Evolutionary conservation across 1,140 invertebrate genomes (phyloP), one percentile per base, ranked within the genome.

Genomic region (Pygmarrhopalites habei): DNA sequence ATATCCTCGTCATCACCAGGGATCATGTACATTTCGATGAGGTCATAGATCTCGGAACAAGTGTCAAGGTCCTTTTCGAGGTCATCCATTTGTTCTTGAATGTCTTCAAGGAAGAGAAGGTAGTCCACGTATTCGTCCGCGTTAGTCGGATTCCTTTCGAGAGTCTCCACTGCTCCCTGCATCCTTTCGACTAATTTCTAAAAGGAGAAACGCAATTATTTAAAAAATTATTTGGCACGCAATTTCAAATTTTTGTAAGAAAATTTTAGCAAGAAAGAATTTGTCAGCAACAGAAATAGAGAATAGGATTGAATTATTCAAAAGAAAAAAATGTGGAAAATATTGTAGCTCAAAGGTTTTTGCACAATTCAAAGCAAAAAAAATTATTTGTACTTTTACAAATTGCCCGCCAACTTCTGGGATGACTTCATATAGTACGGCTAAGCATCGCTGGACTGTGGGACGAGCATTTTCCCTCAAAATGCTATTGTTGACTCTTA

Each of bases 381-480:
- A n/a, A n/a, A n/a, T n/a, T n/a, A n/a, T n/a, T n/a, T n/a, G n/a
- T n/a, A n/a, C n/a, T n/a, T n/a, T 78, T 0, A 87, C 82, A 73
- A 82, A 81, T 23, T 74, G 75, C 67, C 80, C 79, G 0, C 85
- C 85, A 64, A 86, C 75, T 32, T 76, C 73, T 23, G 81, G 80
- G 67, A 85, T 73, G 26, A 79, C 76, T 2, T 73, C 66, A 64
- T 80, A 74, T 2, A 85, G 70, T n/a, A 88, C 80, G 57, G 81
- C 78, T 56, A 88, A 80, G 51, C 89, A 79, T 58, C 82, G 74
- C 4, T 79, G 75, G 1, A 88, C 86, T 46, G 85, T 85, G 0
- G 86, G 83, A 15, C 83, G 77, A 23, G 86, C 80, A 23, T 81
- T 75, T 23, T 81, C 79, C 75, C 88, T 89, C 72, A 92, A 88